Conservation (phyloP, 2,113 vertebrate species). For the Limnothrissa miodon region DNA sequence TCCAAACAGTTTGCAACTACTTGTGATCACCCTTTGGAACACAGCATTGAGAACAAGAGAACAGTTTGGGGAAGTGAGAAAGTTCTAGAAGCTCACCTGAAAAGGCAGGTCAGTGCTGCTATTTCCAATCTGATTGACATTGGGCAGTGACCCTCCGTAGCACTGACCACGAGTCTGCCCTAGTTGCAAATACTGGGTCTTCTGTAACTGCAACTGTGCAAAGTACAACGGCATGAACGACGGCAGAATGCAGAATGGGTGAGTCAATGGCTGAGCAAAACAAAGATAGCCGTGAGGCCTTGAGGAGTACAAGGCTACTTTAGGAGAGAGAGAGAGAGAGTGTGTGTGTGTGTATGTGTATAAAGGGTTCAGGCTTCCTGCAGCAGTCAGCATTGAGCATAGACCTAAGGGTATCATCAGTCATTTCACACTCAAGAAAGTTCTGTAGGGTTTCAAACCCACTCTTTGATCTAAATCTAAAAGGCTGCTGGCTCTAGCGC, state of each 20-base stretch:
- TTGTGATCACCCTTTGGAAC: constrained; percentile 9
- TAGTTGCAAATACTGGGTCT: constrained; percentile 97
- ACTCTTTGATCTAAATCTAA: not conserved
- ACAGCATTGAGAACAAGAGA: not conserved
- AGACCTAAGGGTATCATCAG: not conserved
- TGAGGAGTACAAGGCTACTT: not conserved
- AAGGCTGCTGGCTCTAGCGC: no score
- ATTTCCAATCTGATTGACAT: constrained; percentile 98
- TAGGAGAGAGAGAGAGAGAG: not conserved
- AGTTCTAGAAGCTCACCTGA: constrained; percentile 87
- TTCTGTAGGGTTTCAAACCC: not conserved
- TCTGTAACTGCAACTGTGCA: constrained; percentile 97
- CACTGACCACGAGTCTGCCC: constrained; percentile 97
- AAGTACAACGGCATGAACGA: constrained; percentile 79
- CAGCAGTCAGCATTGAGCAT: not conserved
- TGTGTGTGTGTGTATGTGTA: no score
- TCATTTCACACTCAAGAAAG: not conserved
- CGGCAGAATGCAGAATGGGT: constrained; percentile 57
- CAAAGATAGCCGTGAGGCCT: constrained; percentile 46
- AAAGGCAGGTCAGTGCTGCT: constrained; percentile 94
- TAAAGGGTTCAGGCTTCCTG: not conserved
- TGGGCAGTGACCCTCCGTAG: constrained; percentile 97
- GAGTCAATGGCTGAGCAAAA: constrained; percentile 55
- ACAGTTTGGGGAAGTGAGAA: constrained; percentile 44
- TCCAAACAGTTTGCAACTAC: not conserved